A percentile compares a stretch with the other conserved stretches of the same genome.
Evolutionary conservation across 2,888 invertebrate genomes (phyloP).

Genomic region (Cepaea hortensis): DNA sequence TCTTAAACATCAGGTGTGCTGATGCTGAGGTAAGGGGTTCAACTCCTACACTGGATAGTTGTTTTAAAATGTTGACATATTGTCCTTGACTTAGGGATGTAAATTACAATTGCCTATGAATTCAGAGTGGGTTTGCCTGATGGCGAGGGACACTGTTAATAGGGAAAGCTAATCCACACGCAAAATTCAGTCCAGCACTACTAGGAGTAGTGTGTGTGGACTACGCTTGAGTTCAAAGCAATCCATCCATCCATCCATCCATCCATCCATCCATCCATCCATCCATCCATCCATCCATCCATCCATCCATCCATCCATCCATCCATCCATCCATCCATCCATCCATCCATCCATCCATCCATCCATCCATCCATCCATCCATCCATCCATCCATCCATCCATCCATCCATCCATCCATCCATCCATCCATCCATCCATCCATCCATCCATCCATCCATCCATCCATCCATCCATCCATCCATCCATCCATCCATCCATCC

Average conservation of each 20-base stretch:
- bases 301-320: conserved; percentile 7
- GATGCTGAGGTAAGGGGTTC: too few species aligned
- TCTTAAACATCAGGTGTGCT: too few species aligned
- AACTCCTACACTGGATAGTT: too few species aligned
- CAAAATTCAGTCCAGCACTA: too few species aligned
- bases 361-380: conserved; percentile 7
- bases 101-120: too few species aligned
- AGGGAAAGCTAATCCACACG: too few species aligned
- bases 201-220: too few species aligned
- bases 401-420: conserved; percentile 7
- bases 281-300: conserved; percentile 7
- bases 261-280: conserved; percentile 7
- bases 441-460: conserved; percentile 7
- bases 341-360: conserved; percentile 7
- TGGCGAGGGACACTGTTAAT: too few species aligned
- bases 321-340: conserved; percentile 7
- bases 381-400: conserved; percentile 7
- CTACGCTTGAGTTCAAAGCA: too few species aligned
- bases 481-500: conserved; percentile 7
- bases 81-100: too few species aligned
- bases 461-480: conserved; percentile 7
- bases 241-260: conserved; percentile 7
- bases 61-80: too few species aligned
- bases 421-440: conserved; percentile 3
- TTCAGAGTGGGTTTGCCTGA: too few species aligned